Percentiles rank a stretch among this genome's conserved stretches.
Conservation (phyloP, 1,140 invertebrate genomes). For the Drosophila sp. region DNA sequence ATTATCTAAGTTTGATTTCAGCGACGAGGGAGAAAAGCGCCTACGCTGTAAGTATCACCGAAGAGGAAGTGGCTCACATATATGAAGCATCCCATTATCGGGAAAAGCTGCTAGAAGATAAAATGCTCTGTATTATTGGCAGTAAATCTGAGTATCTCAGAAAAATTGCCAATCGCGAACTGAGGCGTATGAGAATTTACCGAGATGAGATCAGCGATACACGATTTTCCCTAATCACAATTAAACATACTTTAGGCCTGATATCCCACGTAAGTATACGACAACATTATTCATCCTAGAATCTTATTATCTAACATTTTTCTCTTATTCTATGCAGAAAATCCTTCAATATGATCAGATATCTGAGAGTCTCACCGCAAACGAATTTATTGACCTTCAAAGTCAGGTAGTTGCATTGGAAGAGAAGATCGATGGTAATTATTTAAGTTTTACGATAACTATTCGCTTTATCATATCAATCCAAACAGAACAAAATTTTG, state of each 20-base stretch:
- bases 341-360: constrained; percentile 53
- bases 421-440: constrained; percentile 75
- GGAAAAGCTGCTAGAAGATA: constrained; percentile 27
- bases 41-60: constrained; percentile 7
- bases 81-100: neutral
- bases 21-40: constrained; percentile 20
- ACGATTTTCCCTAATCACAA: constrained; percentile 51
- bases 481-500: constrained; percentile 57
- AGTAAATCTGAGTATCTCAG: constrained; percentile 27
- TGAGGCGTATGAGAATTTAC: constrained; percentile 30
- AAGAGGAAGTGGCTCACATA: constrained; percentile 35
- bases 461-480: neutral
- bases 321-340: constrained; percentile 31
- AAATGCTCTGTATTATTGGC: neutral
- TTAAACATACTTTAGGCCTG: constrained; percentile 47
- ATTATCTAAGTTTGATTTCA: neutral
- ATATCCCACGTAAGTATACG: constrained; percentile 40
- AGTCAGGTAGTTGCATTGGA: constrained; percentile 52
- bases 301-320: neutral
- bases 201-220: constrained; percentile 66
- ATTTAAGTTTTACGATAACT: no score
- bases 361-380: constrained; percentile 51
- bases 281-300: neutral
- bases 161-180: constrained; percentile 10
- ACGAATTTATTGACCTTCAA: constrained; percentile 60